These are phyloP conservation scores for Hylyphantes graminicola DNA, from an alignment of 1,140 invertebrate species.

Conservation along the genomic window DNA sequence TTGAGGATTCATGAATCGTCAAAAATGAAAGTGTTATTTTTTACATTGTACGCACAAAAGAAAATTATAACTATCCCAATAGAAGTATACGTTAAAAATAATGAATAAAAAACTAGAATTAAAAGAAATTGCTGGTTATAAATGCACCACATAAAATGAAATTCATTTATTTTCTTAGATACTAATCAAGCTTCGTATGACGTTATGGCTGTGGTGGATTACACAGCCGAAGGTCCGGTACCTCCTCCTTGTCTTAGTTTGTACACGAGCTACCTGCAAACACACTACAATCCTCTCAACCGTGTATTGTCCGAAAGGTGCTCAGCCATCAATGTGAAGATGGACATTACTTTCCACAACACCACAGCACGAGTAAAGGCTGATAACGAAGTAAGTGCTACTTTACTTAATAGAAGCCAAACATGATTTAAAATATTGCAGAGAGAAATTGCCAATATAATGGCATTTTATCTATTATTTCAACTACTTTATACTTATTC, in stretches of 20 bases:
- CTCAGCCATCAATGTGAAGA: constrained; percentile 93
- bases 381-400: constrained; percentile 61
- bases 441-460: too few species aligned
- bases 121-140: too few species aligned
- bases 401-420: background rate
- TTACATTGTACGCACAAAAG: too few species aligned
- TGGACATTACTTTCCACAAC: constrained; percentile 90
- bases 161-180: constrained; percentile 70
- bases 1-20: too few species aligned
- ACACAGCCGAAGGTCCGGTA: constrained; percentile 89
- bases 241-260: constrained; percentile 83
- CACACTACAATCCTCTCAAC: constrained; percentile 85
- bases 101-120: background rate
- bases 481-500: too few species aligned
- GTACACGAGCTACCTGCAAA: constrained; percentile 85
- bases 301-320: constrained; percentile 87
- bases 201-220: constrained; percentile 87
- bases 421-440: too few species aligned
- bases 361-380: constrained; percentile 74
- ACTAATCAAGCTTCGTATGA: constrained; percentile 94
- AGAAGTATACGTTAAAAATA: background rate
- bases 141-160: background rate
- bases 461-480: too few species aligned
- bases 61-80: background rate
- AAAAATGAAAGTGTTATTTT: too few species aligned